Base-by-base conservation (phyloP, 2,113 vertebrate species). In the Mormyrus iriodes region DNA sequence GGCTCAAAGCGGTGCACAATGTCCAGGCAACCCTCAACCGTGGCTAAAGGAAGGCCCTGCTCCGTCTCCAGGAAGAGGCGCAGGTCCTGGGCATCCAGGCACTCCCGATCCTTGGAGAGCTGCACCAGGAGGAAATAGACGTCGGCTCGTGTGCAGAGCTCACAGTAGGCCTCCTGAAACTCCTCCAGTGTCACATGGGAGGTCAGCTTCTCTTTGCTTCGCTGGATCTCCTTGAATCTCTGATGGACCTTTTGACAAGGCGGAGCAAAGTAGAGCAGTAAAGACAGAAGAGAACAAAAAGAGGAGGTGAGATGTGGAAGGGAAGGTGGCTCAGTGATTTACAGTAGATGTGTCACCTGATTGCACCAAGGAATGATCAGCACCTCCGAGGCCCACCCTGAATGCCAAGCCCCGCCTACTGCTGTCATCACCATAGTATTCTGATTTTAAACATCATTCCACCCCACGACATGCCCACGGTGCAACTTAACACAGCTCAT, bases 121-220 rank as follows among this genome's bases (percentile, higher is more conserved):
- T 99, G 98, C 79, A 99, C 98, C 42, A 99, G 94, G 46, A 99
- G 93, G 94, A 99, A 99, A 94, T 99, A 99, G 35, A 99, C 98
- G 86, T 99, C 98, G 0, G 98, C 97, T 48, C 98, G 95, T 0
- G 98, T 99, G 93, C 98, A 99, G 31, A 99, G 97, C 92, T 99
- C 98, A 19, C 97, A 97, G 92, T 95, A 99, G 0, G 97, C 98
- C 94, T 99, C 98, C 88, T 97, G 97, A 89, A 99, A 99, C 92
- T 99, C 98, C 92, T 99, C 98, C 27, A 96, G 94, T 0, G 97
- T 99, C 88, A 99, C 98, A 5, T 98, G 97, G 0, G 98, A 99
- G 2, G 98, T 99, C 90, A 99, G 95, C 93, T 99, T 99, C 94
- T 99, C 98, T 92, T 99, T 99, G 92, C 96, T 97, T 65, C 97